Evolutionary conservation across 2,113 vertebrate species (phyloP).

Genomic region (Struthidea cinerea): DNA sequence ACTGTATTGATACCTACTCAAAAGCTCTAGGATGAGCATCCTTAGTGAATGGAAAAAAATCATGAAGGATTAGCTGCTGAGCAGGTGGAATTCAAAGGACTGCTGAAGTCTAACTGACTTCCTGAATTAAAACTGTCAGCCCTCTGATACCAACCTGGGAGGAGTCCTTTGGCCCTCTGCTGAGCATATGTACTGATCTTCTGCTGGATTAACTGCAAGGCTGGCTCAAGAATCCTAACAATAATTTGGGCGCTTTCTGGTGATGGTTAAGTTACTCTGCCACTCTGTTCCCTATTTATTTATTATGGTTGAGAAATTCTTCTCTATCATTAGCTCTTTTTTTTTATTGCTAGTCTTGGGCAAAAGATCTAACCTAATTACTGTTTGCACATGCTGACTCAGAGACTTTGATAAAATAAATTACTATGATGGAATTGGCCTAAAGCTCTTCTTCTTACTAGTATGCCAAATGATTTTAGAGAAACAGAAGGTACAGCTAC

Average conservation of each 20-base stretch:
- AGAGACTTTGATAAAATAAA: conserved; percentile 16
- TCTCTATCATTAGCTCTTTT: background rate
- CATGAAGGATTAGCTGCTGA: background rate
- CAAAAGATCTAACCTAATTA: background rate
- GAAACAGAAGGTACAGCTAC: background rate
- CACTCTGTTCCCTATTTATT: background rate
- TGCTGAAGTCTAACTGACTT: background rate
- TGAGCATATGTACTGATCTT: background rate
- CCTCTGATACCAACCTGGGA: background rate
- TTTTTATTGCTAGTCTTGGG: background rate
- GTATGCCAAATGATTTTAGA: background rate
- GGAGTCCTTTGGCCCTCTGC: background rate
- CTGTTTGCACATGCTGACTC: background rate
- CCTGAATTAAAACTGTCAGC: background rate
- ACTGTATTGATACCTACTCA: background rate
- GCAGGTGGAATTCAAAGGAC: background rate
- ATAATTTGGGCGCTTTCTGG: background rate
- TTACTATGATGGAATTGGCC: background rate
- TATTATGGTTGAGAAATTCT: background rate
- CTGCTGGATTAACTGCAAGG: background rate
- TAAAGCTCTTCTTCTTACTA: background rate
- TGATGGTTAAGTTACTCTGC: background rate
- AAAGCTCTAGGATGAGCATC: background rate
- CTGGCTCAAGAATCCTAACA: background rate
- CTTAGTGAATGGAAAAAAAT: background rate